phyloP scores from a whole-genome alignment of 2,888 invertebrate species.

The Patella depressa region DNA sequence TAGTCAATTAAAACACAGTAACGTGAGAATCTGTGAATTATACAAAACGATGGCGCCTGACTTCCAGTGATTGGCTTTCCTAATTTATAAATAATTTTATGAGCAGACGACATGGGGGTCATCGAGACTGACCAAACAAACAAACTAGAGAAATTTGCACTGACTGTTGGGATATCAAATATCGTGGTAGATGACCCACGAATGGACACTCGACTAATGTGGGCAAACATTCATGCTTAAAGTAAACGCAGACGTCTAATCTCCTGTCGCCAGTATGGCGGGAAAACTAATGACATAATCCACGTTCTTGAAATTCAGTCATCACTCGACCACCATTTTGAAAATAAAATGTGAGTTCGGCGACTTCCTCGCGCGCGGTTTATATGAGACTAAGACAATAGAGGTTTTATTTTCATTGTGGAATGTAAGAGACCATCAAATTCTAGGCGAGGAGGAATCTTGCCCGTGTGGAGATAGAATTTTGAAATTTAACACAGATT shows the following conservation, averaged over 20 bases:
- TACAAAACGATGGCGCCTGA: too few relatives aligned
- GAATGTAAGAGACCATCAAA: too few relatives aligned
- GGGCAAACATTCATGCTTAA: not conserved
- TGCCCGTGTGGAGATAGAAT: too few relatives aligned
- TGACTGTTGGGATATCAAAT: not conserved
- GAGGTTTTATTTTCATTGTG: too few relatives aligned
- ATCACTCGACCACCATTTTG: too few relatives aligned
- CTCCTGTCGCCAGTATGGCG: not conserved
- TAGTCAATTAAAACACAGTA: too few relatives aligned
- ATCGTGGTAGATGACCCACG: not conserved
- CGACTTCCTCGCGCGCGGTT: too few relatives aligned
- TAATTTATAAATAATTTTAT: not conserved
- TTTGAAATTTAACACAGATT: too few relatives aligned
- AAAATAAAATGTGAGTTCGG: too few relatives aligned
- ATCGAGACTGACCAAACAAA: not conserved
- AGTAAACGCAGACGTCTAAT: not conserved
- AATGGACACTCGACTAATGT: not conserved
- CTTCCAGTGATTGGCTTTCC: not conserved
- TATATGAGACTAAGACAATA: too few relatives aligned
- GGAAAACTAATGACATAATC: slow-evolving; percentile 4
- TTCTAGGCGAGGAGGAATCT: too few relatives aligned
- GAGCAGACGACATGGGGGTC: not conserved
- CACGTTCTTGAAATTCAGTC: not conserved
- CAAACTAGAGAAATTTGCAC: not conserved
- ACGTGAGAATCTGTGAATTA: too few relatives aligned